These are phyloP conservation scores for Sebastes glaucus DNA, from an alignment of 2,797 vertebrate species.

Conservation along the genomic window DNA sequence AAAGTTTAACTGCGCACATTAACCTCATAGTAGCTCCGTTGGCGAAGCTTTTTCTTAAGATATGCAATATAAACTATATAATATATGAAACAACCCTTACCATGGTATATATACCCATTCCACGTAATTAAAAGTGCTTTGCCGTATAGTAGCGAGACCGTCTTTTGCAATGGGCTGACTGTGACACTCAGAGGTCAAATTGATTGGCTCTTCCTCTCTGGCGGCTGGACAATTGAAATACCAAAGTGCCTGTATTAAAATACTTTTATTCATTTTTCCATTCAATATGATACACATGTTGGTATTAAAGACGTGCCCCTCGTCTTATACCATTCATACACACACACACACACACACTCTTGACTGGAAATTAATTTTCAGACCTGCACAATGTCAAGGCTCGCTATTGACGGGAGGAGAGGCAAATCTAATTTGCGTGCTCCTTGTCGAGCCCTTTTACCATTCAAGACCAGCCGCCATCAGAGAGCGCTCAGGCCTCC, in stretches of 20 bases:
- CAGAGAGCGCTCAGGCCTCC: constrained; percentile 71
- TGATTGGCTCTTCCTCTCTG: constrained; percentile 8
- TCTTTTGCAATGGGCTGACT: background rate
- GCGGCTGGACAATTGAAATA: constrained; percentile 32
- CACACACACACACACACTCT: constrained; percentile 49
- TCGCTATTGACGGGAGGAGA: constrained; percentile 73
- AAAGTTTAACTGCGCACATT: constrained; percentile 29
- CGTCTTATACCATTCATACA: constrained; percentile 2
- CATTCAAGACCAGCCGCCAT: constrained; percentile 68
- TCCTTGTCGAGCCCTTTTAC: constrained; percentile 73
- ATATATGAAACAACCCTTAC: background rate
- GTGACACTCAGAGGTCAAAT: constrained; percentile 20
- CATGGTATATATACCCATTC: constrained; percentile 14
- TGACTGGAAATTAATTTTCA: constrained; percentile 80
- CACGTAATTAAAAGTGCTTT: constrained; percentile 29
- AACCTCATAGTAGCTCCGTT: background rate
- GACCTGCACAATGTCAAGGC: constrained; percentile 75
- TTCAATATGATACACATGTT: constrained; percentile 19
- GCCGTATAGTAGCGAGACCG: constrained; percentile 17
- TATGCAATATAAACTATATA: constrained; percentile 24
- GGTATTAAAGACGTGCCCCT: constrained; percentile 49
- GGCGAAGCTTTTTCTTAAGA: background rate
- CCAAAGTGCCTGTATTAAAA: constrained; percentile 14
- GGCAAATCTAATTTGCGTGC: constrained; percentile 75
- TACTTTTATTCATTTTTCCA: background rate